A percentile compares a stretch with the other conserved stretches of the same genome.
phyloP scores from a whole-genome alignment of 2,113 vertebrate genomes.

The Helogale parvula region DNA sequence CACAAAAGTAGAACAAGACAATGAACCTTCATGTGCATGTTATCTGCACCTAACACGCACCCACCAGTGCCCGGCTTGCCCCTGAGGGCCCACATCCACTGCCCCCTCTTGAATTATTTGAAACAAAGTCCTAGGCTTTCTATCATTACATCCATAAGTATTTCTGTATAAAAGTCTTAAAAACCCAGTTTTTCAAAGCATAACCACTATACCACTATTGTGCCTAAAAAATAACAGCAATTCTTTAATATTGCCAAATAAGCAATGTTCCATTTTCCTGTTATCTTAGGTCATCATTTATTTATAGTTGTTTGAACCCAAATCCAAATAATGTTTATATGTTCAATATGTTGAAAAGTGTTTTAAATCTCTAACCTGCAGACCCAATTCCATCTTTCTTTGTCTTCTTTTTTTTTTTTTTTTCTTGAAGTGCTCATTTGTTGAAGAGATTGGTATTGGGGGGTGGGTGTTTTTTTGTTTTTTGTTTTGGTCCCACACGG shows the following conservation, averaged over 20 bases:
- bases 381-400: neutral
- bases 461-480: neutral
- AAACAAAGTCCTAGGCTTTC: neutral
- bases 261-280: neutral
- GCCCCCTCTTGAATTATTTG: neutral
- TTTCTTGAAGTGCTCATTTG: constrained; percentile 25
- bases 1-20: neutral
- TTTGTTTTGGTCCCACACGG: neutral
- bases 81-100: neutral
- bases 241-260: constrained; percentile 48
- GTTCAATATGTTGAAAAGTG: neutral
- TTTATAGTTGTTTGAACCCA: neutral
- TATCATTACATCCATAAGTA: neutral
- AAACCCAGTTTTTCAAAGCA: neutral
- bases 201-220: neutral
- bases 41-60: neutral
- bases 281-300: neutral
- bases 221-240: neutral
- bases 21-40: neutral
- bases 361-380: neutral
- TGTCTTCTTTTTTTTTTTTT: neutral
- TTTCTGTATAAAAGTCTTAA: neutral
- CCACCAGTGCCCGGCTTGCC: neutral
- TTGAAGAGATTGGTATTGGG: neutral
- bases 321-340: neutral